phyloP scores from a whole-genome alignment of 2,113 vertebrate genomes.

The Suncus etruscus region DNA sequence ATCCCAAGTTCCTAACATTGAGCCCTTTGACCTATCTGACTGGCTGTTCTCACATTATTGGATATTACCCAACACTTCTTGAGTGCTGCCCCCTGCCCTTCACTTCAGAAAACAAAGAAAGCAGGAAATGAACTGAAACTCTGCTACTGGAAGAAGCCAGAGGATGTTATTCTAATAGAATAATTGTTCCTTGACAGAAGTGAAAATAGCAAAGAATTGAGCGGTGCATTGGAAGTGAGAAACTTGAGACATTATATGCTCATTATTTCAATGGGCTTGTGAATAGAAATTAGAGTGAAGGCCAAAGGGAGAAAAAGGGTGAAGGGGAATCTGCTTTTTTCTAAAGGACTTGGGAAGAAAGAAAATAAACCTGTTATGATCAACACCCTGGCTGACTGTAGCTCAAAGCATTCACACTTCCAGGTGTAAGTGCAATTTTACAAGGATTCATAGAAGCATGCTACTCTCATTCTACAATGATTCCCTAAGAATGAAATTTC shows the following conservation, averaged over 20 bases:
- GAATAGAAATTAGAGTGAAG: background rate
- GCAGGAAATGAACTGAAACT: conserved; percentile 1
- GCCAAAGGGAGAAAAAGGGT: background rate
- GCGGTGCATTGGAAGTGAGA: background rate
- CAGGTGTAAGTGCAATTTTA: background rate
- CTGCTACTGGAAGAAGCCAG: background rate
- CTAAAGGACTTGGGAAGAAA: background rate
- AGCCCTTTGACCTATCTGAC: too few species aligned
- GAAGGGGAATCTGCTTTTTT: background rate
- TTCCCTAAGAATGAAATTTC: background rate
- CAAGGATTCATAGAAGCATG: conserved; percentile 20
- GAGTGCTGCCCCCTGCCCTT: too few species aligned
- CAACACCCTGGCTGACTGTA: background rate
- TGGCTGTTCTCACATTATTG: too few species aligned
- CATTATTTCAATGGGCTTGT: background rate
- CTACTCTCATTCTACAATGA: background rate
- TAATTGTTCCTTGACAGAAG: background rate
- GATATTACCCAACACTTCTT: too few species aligned
- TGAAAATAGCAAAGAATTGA: background rate
- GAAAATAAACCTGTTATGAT: conserved; percentile 42
- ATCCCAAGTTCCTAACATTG: too few species aligned
- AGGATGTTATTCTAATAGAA: background rate
- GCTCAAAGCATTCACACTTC: background rate
- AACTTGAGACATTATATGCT: background rate
- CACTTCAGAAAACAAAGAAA: too few species aligned